Conservation (phyloP, 2,113 vertebrate genomes). For the Cynocephalus volans region DNA sequence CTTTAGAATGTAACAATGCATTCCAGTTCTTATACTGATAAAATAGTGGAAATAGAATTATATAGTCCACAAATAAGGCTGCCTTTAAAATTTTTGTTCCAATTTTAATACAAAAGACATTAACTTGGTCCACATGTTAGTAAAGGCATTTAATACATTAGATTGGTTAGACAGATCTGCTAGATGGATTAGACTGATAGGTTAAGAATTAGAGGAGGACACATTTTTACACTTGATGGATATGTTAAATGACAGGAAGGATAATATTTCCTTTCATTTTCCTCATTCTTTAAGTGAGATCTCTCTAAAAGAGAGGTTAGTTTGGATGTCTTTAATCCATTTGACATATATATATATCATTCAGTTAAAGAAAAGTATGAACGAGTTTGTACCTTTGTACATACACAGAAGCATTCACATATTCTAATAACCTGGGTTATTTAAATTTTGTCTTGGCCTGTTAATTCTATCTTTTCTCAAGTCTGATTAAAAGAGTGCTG, state of each 20-base stretch:
- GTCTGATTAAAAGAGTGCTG: neutral
- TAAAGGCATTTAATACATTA: neutral
- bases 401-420: neutral
- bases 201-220: neutral
- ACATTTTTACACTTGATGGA: neutral
- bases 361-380: neutral
- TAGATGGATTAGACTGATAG: neutral
- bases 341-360: neutral
- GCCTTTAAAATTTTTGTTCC: neutral
- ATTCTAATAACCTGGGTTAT: neutral
- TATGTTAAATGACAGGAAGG: neutral
- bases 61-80: neutral
- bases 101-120: neutral
- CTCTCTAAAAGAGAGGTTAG: neutral
- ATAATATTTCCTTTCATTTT: neutral
- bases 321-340: neutral
- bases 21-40: neutral
- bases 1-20: neutral
- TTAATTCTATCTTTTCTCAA: conserved; percentile 17
- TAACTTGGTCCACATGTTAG: neutral
- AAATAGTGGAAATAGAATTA: neutral
- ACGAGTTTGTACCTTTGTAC: neutral
- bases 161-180: neutral
- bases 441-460: conserved; percentile 45
- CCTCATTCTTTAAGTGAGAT: neutral